Evolutionary conservation across 2,797 vertebrate species (phyloP).

Genomic region (Gymnoscopelus braueri): DNA sequence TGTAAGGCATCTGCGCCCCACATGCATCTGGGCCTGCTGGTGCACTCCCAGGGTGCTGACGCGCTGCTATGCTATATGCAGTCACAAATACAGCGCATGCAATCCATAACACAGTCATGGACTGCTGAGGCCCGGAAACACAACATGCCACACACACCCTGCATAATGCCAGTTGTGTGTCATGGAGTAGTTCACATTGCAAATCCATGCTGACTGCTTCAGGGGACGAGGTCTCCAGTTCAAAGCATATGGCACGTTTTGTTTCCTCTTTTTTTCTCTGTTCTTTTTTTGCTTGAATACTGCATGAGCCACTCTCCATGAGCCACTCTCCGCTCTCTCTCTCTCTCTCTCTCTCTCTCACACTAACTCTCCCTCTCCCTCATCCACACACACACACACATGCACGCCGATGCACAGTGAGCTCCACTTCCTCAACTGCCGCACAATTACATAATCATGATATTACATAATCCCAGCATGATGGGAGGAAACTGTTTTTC

Average conservation of each 20-base stretch:
- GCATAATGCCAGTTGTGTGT: not conserved
- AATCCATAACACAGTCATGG: no score
- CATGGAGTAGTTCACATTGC: no score
- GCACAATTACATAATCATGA: conserved; percentile 47
- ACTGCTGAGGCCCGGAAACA: not conserved
- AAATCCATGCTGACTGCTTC: no score
- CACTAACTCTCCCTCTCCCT: not conserved
- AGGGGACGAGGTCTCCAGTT: not conserved
- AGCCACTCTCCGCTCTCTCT: conserved; percentile 23
- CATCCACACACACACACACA: conserved; percentile 9
- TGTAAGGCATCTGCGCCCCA: conserved; percentile 16
- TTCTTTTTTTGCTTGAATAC: conserved; percentile 8
- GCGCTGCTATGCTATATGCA: no score
- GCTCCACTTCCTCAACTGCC: conserved; percentile 20
- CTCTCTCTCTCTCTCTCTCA: not conserved
- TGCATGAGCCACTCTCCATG: conserved; percentile 33
- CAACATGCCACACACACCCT: not conserved
- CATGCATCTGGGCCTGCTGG: conserved; percentile 14
- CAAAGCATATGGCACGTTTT: not conserved
- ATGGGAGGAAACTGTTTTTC: conserved; percentile 20
- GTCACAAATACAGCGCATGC: no score
- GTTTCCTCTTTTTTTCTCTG: no score
- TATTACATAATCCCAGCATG: conserved; percentile 45
- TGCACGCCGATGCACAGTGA: conserved; percentile 19
- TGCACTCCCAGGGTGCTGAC: conserved; percentile 15